phyloP scores from a whole-genome alignment of 2,113 vertebrate species.

The Origma solitaria region DNA sequence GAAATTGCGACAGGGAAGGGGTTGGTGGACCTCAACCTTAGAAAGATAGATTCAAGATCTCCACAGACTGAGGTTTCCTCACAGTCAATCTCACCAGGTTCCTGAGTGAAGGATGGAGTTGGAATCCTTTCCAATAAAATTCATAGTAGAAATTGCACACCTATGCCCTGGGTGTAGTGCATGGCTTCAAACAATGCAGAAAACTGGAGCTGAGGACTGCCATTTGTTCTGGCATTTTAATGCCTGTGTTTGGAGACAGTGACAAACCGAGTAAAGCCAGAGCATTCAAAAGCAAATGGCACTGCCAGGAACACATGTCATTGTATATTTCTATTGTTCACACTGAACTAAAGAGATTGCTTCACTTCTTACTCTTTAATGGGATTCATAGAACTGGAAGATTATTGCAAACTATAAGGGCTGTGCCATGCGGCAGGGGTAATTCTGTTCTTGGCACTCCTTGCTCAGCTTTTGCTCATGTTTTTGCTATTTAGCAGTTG shows the following conservation, averaged over 20 bases:
- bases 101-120: not conserved
- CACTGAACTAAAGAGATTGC: not conserved
- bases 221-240: not conserved
- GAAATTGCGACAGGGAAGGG: not conserved
- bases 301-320: not conserved
- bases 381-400: not conserved
- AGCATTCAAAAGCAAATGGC: not conserved
- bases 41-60: not conserved
- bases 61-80: not conserved
- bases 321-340: not conserved
- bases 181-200: not conserved
- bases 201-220: not conserved
- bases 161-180: not conserved
- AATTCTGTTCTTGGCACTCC: not conserved
- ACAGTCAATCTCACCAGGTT: not conserved
- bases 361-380: not conserved
- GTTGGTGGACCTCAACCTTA: not conserved
- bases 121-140: not conserved
- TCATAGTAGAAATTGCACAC: not conserved
- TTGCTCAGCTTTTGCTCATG: not conserved
- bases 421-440: not conserved
- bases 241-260: not conserved
- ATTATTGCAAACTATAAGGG: not conserved
- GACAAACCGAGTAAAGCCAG: not conserved
- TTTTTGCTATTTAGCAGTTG: not conserved